Conservation (phyloP, 2,797 vertebrate species). For the Chrosomus eos region DNA sequence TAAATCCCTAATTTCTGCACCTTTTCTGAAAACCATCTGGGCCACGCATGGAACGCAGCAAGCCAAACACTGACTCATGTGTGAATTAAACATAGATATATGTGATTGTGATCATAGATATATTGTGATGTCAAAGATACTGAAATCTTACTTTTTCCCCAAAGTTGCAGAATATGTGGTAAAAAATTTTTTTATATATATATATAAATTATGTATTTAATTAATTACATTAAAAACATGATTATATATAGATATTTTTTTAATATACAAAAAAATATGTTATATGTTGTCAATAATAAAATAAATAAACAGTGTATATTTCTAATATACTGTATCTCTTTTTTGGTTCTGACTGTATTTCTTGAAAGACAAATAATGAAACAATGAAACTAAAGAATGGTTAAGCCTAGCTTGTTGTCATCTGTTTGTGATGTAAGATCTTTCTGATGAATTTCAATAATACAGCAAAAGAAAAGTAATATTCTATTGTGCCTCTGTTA, state of each 20-base stretch:
- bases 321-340: background rate
- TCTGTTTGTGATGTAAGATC: background rate
- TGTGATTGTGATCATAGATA: no score
- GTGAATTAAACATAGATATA: background rate
- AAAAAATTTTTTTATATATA: background rate
- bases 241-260: no score
- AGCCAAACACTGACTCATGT: slow-evolving; percentile 23
- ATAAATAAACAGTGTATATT: background rate
- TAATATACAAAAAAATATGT: background rate
- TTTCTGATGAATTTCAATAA: background rate
- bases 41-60: background rate
- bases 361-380: background rate
- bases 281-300: background rate
- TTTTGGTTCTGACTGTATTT: background rate
- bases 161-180: background rate
- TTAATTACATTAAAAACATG: no score
- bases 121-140: background rate
- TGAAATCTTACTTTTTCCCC: background rate
- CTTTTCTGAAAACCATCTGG: slow-evolving; percentile 36
- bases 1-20: slow-evolving; percentile 26
- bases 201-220: no score
- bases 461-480: background rate
- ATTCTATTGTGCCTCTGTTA: background rate
- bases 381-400: no score
- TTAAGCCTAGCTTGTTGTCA: background rate